These are phyloP conservation scores for Rhipidura dahli DNA, from an alignment of 2,113 vertebrate species.

Conservation along the genomic window DNA sequence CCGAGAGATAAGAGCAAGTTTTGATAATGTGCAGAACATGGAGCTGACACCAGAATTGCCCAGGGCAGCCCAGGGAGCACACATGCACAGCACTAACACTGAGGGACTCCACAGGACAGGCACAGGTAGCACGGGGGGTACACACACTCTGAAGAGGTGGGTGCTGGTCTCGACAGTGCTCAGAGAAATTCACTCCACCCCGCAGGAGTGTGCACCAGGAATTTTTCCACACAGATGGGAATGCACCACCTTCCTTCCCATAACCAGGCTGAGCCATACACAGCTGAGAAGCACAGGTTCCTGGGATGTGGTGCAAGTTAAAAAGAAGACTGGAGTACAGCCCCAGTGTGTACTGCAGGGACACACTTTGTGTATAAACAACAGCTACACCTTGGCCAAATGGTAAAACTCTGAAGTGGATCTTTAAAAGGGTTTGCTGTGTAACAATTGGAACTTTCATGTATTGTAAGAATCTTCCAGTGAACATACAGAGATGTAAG, in stretches of 20 bases:
- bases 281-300: not conserved
- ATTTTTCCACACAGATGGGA: not conserved
- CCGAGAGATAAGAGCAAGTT: not conserved
- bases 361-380: not conserved
- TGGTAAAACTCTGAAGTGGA: not conserved
- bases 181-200: not conserved
- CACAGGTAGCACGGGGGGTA: not conserved
- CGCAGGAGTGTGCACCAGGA: not conserved
- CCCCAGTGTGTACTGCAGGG: not conserved
- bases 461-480: not conserved
- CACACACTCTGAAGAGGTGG: not conserved
- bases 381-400: not conserved
- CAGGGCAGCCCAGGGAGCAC: not conserved
- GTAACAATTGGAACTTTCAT: not conserved
- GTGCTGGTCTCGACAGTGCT: not conserved
- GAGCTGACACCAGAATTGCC: not conserved
- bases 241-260: not conserved
- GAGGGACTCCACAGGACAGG: not conserved
- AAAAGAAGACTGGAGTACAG: not conserved
- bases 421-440: not conserved
- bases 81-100: not conserved
- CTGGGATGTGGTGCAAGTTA: not conserved
- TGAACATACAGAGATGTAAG: not conserved
- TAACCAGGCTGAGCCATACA: not conserved
- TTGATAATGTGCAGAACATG: not conserved